Evolutionary conservation across 2,888 invertebrate genomes (phyloP), one percentile per base, ranked within the genome.

Genomic region (Barypeithes pellucidus): DNA sequence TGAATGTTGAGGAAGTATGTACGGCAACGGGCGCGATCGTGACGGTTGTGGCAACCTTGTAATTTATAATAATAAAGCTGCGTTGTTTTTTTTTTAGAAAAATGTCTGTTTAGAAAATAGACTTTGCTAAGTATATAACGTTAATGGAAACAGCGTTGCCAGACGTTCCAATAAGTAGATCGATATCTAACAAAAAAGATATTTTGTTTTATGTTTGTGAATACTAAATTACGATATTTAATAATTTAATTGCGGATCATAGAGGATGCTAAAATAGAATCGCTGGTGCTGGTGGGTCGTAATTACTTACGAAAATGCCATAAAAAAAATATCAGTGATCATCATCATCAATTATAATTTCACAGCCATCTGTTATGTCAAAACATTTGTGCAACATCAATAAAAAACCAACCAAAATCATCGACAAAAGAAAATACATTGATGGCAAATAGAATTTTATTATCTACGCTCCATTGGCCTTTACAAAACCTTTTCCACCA

Each of bases 321-420:
- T n/a, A n/a, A n/a, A n/a, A 16, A 50, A 50, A 50, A 20, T 11
- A 22, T 50, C 22, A 50, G 7, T 14, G 7, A 18, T 47, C 11
- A 57, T 9, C n/a, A 29, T 57, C 16, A 33, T 57, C 2, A 54
- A 54, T 60, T 36, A 36, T 43, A 5, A 41, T 41, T 60, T 20
- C 1, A 5, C n/a, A 14, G 41, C 41, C 41, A 54, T 54, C 41
- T 66, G 66, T n/a, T 11, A 41, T 4, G 66, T 66, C 66, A 66
- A 66, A 66, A 66, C 54, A 66, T 66, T 66, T 66, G 54, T 16
- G 22, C 50, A 22, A 65, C 50, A 45, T 18, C 18, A 29, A 22
- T 18, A 36, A 65, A 65, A 50, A 50, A 16, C 8, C 14, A 63
- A 36, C 9, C 45, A 29, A 16, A n/a, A 39, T 16, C 12, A 18